Evolutionary conservation across 2,888 invertebrate genomes (phyloP).

Genomic region (Epirrhoe tristata): DNA sequence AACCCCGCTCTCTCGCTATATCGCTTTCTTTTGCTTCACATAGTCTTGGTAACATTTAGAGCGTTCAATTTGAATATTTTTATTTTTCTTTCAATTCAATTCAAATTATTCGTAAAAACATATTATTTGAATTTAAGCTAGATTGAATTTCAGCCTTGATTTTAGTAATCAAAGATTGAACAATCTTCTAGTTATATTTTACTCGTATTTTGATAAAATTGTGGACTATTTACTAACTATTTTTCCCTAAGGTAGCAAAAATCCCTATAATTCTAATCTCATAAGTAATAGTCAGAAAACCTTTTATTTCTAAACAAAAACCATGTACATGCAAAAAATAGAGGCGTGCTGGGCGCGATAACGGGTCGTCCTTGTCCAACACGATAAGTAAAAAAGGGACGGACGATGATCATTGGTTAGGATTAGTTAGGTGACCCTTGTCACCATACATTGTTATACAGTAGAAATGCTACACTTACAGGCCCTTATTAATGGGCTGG

Average conservation of each 20-base stretch:
- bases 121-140: too few species aligned
- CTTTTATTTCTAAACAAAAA: conserved; percentile 32
- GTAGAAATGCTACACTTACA: conserved; percentile 3
- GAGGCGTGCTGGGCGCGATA: conserved; percentile 38
- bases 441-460: conserved; percentile 15
- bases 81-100: too few species aligned
- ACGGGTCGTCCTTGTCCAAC: conserved; percentile 37
- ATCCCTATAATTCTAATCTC: conserved; percentile 14
- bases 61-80: too few species aligned
- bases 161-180: too few species aligned
- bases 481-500: not conserved
- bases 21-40: too few species aligned
- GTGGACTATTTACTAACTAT: not conserved
- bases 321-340: conserved; percentile 20
- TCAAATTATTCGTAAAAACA: too few species aligned
- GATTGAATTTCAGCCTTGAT: too few species aligned
- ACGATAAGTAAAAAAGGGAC: conserved; percentile 42
- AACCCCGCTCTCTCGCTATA: too few species aligned
- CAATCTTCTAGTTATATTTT: too few species aligned
- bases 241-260: not conserved
- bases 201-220: too few species aligned
- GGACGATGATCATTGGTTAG: conserved; percentile 46
- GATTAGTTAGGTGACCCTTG: conserved; percentile 46
- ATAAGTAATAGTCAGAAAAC: conserved; percentile 24
- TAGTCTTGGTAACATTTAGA: too few species aligned